Evolutionary conservation across 2,888 invertebrate species (phyloP).

Genomic region (Xestia rhomboidea): DNA sequence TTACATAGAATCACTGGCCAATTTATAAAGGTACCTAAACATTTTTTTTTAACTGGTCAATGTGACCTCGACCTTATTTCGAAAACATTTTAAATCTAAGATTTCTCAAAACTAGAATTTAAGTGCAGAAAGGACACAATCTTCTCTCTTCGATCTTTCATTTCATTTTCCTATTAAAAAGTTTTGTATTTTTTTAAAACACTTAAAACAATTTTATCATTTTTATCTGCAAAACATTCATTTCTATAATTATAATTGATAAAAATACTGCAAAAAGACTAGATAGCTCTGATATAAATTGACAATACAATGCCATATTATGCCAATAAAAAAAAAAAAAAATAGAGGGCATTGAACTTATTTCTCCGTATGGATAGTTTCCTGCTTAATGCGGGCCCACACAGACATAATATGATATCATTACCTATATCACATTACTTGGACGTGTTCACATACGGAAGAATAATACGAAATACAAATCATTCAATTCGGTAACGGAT

Average conservation of each 20-base stretch:
- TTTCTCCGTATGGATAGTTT: conserved; percentile 13
- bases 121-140: background rate
- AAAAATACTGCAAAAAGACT: conserved; percentile 6
- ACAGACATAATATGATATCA: conserved; percentile 18
- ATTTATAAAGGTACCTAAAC: too few species aligned
- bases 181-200: background rate
- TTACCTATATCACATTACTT: conserved; percentile 20
- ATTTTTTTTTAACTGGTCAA: background rate
- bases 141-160: too few species aligned
- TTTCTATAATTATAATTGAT: conserved; percentile 14
- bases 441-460: conserved; percentile 10
- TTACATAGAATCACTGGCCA: conserved; percentile 9
- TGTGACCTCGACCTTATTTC: background rate
- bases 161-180: background rate
- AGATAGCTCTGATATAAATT: background rate
- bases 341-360: conserved; percentile 22
- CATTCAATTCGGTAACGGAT: conserved; percentile 24
- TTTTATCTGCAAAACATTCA: background rate
- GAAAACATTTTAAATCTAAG: too few species aligned
- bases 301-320: background rate
- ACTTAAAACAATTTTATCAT: conserved; percentile 1
- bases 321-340: too few species aligned
- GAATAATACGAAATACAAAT: conserved; percentile 12
- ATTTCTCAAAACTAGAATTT: background rate
- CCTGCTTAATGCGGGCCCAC: background rate